A percentile compares a stretch with the other conserved stretches of the same genome.
Conservation (phyloP, 2,113 vertebrate genomes). For the Proteles cristata region DNA sequence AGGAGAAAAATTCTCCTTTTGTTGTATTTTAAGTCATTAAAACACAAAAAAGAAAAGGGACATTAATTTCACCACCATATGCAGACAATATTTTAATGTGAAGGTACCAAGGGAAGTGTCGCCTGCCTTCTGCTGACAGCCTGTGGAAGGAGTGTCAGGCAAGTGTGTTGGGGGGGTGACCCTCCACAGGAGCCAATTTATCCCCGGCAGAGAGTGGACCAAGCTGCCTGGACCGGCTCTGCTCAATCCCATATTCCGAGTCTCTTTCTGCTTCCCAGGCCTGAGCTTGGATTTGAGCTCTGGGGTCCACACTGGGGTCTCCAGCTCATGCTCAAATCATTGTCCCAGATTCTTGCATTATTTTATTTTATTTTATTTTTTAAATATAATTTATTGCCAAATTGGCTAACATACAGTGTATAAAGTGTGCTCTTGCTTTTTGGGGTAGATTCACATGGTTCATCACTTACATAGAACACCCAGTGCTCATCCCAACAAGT, state of each 20-base stretch:
- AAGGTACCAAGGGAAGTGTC: fast-evolving
- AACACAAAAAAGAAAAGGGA: not conserved
- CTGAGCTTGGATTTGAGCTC: no score
- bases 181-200: not conserved
- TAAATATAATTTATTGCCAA: no score
- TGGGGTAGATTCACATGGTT: no score
- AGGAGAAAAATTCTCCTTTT: constrained; percentile 51
- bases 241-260: not conserved
- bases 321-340: not conserved
- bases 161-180: fast-evolving
- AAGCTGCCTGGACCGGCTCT: not conserved
- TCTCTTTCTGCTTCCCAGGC: not conserved
- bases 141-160: no score
- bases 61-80: constrained; percentile 28
- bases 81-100: not conserved
- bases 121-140: not conserved
- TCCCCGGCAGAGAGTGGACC: not conserved
- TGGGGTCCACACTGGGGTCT: no score
- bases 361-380: no score
- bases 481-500: no score
- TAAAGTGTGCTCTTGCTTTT: no score
- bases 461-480: no score
- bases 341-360: not conserved
- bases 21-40: constrained; percentile 69
- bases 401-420: no score